Conservation (phyloP, 2,797 vertebrate genomes). For the Geotrypetes seraphini region DNA sequence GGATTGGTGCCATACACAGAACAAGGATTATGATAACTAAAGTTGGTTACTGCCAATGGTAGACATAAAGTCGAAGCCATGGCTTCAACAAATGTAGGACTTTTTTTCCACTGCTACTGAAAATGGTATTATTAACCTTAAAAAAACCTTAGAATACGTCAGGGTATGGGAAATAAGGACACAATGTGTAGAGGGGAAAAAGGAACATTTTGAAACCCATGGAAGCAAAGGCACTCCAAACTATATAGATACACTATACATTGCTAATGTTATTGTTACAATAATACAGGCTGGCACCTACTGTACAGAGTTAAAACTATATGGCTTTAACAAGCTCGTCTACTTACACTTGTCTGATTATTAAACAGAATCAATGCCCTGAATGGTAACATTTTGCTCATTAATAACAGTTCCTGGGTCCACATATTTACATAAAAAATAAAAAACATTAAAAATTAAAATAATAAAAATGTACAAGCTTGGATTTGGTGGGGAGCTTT, state of each 20-base stretch:
- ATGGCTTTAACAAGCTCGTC: constrained; percentile 96
- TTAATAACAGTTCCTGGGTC: constrained; percentile 95
- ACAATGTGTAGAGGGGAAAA: constrained; percentile 25
- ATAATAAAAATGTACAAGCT: constrained; percentile 75
- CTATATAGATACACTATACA: constrained; percentile 99
- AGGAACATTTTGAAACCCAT: constrained; percentile 68
- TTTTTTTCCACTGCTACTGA: constrained; percentile 24
- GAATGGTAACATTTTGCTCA: constrained; percentile 91
- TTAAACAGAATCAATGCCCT: constrained; percentile 84
- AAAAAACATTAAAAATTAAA: constrained; percentile 63
- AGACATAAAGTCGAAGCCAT: constrained; percentile 26
- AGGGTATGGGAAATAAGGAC: constrained; percentile 38
- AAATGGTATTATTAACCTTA: constrained; percentile 38
- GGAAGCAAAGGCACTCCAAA: constrained; percentile 99
- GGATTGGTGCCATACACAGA: constrained; percentile 6
- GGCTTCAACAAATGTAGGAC: constrained; percentile 10
- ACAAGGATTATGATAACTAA: constrained; percentile 7
- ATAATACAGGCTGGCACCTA: constrained; percentile 93
- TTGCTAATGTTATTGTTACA: constrained; percentile 95
- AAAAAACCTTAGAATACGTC: constrained; percentile 65
- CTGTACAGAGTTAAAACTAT: constrained; percentile 97
- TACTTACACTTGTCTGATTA: too few species aligned
- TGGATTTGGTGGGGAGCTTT: constrained; percentile 91
- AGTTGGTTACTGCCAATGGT: constrained; percentile 12
- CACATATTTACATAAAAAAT: constrained; percentile 91